A percentile compares a stretch with the other conserved stretches of the same genome.
Conservation (phyloP, 2,113 vertebrate genomes). For the Grus americana region DNA sequence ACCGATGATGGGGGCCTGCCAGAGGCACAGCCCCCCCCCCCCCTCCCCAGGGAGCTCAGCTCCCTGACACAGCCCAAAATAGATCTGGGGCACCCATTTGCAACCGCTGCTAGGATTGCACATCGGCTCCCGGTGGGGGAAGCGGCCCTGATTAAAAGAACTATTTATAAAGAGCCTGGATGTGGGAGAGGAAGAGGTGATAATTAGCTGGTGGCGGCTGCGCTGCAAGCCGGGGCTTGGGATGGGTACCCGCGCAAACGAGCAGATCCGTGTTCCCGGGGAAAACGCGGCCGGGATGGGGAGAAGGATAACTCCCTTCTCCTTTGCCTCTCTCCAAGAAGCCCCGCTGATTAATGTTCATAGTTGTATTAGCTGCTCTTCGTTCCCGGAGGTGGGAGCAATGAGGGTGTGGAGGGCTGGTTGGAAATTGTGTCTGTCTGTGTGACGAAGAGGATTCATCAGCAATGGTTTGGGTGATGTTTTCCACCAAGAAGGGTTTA, state of each 20-base stretch:
- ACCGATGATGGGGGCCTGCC: fast-evolving
- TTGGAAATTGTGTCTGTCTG: background rate
- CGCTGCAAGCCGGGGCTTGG: fast-evolving
- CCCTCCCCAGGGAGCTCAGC: background rate
- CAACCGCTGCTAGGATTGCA: background rate
- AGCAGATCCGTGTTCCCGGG: background rate
- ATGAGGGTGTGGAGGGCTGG: background rate
- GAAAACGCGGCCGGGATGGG: fast-evolving
- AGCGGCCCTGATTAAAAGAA: slow-evolving; percentile 48
- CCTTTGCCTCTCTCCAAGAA: background rate
- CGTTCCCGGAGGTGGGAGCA: background rate
- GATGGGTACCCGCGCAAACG: background rate
- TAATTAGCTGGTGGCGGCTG: slow-evolving; percentile 20
- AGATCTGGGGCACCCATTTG: slow-evolving; percentile 64
- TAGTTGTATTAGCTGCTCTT: background rate
- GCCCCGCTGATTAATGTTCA: background rate
- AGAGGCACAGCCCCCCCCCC: background rate
- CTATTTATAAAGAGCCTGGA: slow-evolving; percentile 57
- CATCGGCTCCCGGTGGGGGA: background rate
- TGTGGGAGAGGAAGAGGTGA: background rate
- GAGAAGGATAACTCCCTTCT: background rate
- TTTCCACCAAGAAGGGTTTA: background rate
- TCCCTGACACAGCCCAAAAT: background rate
- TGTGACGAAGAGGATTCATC: background rate
- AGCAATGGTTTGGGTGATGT: background rate